Base-by-base conservation (phyloP, 2,888 invertebrate species). In the Cosmopolites sordidus region DNA sequence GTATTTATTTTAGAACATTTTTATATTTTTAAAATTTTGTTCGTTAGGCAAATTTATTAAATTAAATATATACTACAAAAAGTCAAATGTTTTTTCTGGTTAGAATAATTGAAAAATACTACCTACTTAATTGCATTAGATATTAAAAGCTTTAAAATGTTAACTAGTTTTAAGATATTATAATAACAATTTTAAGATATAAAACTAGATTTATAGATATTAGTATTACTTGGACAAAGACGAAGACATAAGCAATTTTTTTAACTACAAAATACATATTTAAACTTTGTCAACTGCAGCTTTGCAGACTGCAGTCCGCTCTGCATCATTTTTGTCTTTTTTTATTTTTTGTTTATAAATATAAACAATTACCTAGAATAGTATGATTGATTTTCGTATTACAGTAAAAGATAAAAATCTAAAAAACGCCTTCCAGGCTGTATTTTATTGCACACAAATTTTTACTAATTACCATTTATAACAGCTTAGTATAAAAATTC, bases 401-500 rank as follows among this genome's bases (percentile, higher is more conserved):
- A 63, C 63, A 65, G 64, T 65, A 65, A 67, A 67, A 66, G 68
- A 72, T 70, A 73, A 72, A 72, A 70, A 67, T 72, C 69, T 70
- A 70, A 70, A 66, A 58, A 65, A 56, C 58, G 63, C 60, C 64
- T 56, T 62, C 63, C 64, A 64, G 65, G 64, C 62, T 58, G 58
- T 61, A 63, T 52, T 57, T 73, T 73, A 74, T 74, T 75, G 73
- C 74, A 74, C 73, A 73, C 71, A 72, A 73, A 72, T 68, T 70
- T 64, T 71, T 71, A 70, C 74, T 74, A 73, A 71, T 72, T 68
- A n/a, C n/a, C n/a, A n/a, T 73, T 72, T 72, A 71, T 73, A 74
- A 75, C 73, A 74, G 73, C 74, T 73, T 73, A 74, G 74, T 75
- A 75, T 75, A 75, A 75, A 75, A 75, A 74, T 75, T 74, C 73